A percentile compares a stretch with the other conserved stretches of the same genome.
Conservation (phyloP, 2,888 invertebrate species). For the Nomada goodeniana region DNA sequence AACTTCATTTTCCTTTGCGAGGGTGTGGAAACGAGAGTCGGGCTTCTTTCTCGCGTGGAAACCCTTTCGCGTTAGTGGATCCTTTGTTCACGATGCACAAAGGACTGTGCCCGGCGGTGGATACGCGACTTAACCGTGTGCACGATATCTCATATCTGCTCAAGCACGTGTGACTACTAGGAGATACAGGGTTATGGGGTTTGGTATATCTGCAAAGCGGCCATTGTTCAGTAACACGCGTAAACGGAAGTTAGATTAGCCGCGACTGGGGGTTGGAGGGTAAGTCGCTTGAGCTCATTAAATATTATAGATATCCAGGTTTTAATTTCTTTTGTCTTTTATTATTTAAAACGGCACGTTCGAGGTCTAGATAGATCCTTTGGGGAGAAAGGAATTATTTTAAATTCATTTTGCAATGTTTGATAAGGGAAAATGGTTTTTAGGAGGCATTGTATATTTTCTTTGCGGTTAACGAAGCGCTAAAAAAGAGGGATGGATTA, state of each 20-base stretch:
- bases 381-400: no score
- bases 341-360: no score
- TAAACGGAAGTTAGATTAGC: slow-evolving; percentile 42
- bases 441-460: no score
- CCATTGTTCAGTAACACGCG: slow-evolving; percentile 48
- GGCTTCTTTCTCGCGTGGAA: not conserved
- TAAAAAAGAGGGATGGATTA: no score
- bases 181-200: slow-evolving; percentile 43
- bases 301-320: no score
- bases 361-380: no score
- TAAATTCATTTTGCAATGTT: no score
- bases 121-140: slow-evolving; percentile 52
- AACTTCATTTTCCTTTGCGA: not conserved
- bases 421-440: no score
- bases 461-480: no score
- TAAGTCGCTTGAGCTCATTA: no score
- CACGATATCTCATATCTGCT: slow-evolving; percentile 56
- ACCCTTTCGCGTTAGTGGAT: slow-evolving; percentile 15
- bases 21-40: not conserved
- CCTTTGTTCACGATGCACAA: slow-evolving; percentile 58
- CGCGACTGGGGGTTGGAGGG: not conserved
- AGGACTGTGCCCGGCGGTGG: slow-evolving; percentile 57
- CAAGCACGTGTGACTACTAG: slow-evolving; percentile 21
- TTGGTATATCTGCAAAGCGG: slow-evolving; percentile 45
- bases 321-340: no score